Evolutionary conservation across 2,888 invertebrate species (phyloP).

Genomic region (Drosophila helvetica): DNA sequence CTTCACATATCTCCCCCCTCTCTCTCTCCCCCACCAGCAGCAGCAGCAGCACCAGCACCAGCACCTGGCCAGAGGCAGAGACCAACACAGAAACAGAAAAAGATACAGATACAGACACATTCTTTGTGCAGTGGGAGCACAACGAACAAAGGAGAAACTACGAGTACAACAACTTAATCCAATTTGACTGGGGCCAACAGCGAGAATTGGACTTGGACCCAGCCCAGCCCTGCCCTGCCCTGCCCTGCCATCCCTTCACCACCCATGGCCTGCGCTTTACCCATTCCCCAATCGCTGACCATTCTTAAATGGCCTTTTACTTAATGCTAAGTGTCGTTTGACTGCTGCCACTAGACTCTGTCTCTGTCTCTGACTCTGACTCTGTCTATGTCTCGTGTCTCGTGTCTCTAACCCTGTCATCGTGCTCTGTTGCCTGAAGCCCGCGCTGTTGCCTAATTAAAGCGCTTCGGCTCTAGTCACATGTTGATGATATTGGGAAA

Average conservation of each 20-base stretch:
- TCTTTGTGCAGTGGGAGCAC: constrained; percentile 10
- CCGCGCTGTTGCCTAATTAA: constrained; percentile 47
- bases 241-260: background rate
- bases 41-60: background rate
- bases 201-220: constrained; percentile 22
- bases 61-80: constrained; percentile 1
- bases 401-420: background rate
- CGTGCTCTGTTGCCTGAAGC: background rate
- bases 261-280: background rate
- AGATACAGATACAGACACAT: background rate
- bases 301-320: constrained; percentile 71
- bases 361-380: background rate
- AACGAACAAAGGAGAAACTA: constrained; percentile 39
- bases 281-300: constrained; percentile 7
- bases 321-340: constrained; percentile 67
- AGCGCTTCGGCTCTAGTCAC: constrained; percentile 35
- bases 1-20: too few species aligned
- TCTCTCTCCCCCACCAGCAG: too few species aligned
- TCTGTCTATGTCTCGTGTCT: background rate
- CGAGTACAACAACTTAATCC: constrained; percentile 69
- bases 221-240: background rate
- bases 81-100: background rate
- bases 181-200: constrained; percentile 65
- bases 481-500: constrained; percentile 10
- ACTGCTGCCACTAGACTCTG: constrained; percentile 5